Conservation (phyloP, 2,888 invertebrate genomes). For the Tetragonisca angustula region DNA sequence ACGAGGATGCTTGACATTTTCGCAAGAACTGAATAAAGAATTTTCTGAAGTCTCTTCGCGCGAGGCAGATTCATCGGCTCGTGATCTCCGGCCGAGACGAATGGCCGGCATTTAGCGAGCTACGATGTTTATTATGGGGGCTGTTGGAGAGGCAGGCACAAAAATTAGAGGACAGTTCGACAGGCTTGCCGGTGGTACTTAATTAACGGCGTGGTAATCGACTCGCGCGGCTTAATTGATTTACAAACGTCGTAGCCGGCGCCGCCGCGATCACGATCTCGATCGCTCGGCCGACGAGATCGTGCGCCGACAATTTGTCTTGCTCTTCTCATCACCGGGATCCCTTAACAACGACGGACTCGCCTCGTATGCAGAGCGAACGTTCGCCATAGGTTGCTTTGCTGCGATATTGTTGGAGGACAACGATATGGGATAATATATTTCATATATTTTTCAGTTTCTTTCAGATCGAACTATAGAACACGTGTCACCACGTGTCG, state of each 20-base stretch:
- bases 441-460: too few species aligned
- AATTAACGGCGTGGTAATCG: conserved; percentile 69
- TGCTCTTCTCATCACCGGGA: conserved; percentile 61
- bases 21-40: not conserved
- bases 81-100: conserved; percentile 44
- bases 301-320: conserved; percentile 73
- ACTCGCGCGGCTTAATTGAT: conserved; percentile 71
- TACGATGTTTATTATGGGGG: conserved; percentile 63
- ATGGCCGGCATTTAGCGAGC: conserved; percentile 38
- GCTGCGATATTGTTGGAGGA: too few species aligned
- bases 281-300: conserved; percentile 64
- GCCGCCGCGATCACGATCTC: conserved; percentile 72
- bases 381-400: not conserved
- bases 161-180: conserved; percentile 72
- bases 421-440: too few species aligned
- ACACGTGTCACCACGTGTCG: too few species aligned
- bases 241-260: conserved; percentile 71
- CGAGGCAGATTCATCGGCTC: conserved; percentile 31
- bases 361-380: conserved; percentile 37
- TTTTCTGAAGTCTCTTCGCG: conserved; percentile 24
- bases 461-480: too few species aligned
- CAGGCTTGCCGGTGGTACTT: conserved; percentile 64
- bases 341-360: conserved; percentile 45
- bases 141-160: conserved; percentile 64
- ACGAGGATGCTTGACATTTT: not conserved